Evolutionary conservation across 2,113 vertebrate genomes (phyloP).

Genomic region (Hemiscyllium ocellatum): DNA sequence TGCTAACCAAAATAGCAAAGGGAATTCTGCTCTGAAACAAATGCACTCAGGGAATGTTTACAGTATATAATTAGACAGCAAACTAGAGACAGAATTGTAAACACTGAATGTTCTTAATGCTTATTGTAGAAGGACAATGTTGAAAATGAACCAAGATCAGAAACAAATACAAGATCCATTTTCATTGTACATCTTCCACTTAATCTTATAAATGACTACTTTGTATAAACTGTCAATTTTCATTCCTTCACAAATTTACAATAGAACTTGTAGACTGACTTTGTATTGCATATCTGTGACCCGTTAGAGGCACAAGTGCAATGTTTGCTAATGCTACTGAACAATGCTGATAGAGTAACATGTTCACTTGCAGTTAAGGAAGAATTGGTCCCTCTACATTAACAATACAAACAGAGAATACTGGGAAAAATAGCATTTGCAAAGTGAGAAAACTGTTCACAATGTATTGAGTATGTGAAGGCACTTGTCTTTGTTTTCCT

Average conservation of each 20-base stretch:
- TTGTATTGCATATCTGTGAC: background rate
- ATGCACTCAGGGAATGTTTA: background rate
- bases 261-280: background rate
- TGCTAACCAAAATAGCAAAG: conserved; percentile 6
- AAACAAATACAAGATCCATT: background rate
- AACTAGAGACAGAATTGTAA: background rate
- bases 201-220: background rate
- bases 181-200: background rate
- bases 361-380: background rate
- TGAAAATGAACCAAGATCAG: conserved; percentile 9
- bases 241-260: background rate
- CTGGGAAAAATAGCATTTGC: background rate
- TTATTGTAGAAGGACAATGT: background rate
- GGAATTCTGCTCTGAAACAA: conserved; percentile 28
- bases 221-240: background rate
- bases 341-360: background rate
- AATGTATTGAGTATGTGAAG: background rate
- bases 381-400: background rate
- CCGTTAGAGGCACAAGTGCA: background rate
- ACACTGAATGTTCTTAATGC: background rate
- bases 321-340: background rate
- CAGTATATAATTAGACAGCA: conserved; percentile 25
- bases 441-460: background rate
- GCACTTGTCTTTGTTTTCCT: background rate
- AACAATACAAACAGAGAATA: background rate